Percentiles rank a stretch among this genome's conserved stretches.
These are phyloP conservation scores for Catocala sponsa DNA, from an alignment of 2,888 invertebrate species.

Conservation along the genomic window DNA sequence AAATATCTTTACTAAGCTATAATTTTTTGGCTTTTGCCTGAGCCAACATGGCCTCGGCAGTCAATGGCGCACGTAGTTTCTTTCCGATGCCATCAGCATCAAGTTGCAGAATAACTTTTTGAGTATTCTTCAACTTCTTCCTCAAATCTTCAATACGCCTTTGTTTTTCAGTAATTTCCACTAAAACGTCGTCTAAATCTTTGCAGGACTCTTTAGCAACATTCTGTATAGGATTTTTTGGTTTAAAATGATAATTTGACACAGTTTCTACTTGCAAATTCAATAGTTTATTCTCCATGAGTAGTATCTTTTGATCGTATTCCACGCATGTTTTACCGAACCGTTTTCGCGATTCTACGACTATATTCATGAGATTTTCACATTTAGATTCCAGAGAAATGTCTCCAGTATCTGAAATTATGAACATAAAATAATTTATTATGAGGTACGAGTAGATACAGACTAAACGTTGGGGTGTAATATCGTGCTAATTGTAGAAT, in stretches of 20 bases:
- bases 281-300: constrained; percentile 73
- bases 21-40: constrained; percentile 62
- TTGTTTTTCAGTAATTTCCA: constrained; percentile 61
- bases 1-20: neutral
- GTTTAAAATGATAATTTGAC: constrained; percentile 66
- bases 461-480: neutral
- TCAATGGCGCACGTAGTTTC: constrained; percentile 65
- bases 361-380: constrained; percentile 78
- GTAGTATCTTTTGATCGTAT: constrained; percentile 69
- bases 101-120: constrained; percentile 67
- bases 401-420: constrained; percentile 62
- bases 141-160: constrained; percentile 61
- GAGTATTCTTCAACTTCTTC: constrained; percentile 63
- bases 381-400: constrained; percentile 69
- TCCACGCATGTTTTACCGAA: constrained; percentile 75
- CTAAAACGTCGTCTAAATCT: constrained; percentile 66
- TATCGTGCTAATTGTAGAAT: neutral
- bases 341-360: constrained; percentile 80
- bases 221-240: constrained; percentile 59
- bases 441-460: neutral
- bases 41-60: constrained; percentile 63
- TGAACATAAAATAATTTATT: too few species aligned
- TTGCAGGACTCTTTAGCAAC: constrained; percentile 57
- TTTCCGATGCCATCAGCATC: constrained; percentile 64
- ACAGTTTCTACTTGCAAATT: constrained; percentile 71